Evolutionary conservation across 1,140 invertebrate genomes (phyloP).

Genomic region (Harpegnathos saltator): DNA sequence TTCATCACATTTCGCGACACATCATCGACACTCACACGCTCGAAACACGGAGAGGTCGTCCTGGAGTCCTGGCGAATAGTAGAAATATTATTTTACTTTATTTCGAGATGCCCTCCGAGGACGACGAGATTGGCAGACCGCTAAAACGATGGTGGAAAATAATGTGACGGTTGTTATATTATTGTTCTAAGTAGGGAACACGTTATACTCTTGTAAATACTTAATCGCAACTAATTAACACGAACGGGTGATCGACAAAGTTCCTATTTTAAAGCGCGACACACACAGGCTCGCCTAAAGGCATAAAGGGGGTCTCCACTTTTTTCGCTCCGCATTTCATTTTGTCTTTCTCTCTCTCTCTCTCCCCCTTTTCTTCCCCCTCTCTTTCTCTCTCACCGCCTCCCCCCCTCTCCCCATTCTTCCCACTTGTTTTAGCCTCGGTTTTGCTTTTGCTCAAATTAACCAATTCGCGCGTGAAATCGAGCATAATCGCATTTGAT

Average conservation of each 20-base stretch:
- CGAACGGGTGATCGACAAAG: slow-evolving; percentile 83
- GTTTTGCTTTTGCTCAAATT: slow-evolving; percentile 65
- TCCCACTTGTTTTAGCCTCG: slow-evolving; percentile 25
- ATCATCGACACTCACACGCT: not conserved
- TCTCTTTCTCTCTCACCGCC: not conserved
- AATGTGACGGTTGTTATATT: slow-evolving; percentile 77
- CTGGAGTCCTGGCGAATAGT: not conserved
- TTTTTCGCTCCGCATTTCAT: slow-evolving; percentile 25
- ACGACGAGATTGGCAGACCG: slow-evolving; percentile 12
- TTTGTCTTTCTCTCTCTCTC: slow-evolving; percentile 17
- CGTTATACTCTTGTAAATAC: slow-evolving; percentile 74
- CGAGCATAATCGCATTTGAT: slow-evolving; percentile 12
- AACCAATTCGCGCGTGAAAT: slow-evolving; percentile 39
- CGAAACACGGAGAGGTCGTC: slow-evolving; percentile 20
- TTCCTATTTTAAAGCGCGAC: slow-evolving; percentile 83
- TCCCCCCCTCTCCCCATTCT: not conserved
- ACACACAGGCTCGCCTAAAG: slow-evolving; percentile 65
- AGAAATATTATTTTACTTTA: slow-evolving; percentile 1
- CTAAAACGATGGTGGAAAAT: not conserved
- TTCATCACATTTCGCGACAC: not conserved
- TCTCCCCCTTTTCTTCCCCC: slow-evolving; percentile 16
- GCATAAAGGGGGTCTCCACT: slow-evolving; percentile 49
- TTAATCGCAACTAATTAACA: slow-evolving; percentile 70
- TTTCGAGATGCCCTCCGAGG: slow-evolving; percentile 14
- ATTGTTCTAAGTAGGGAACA: slow-evolving; percentile 75